Conservation (phyloP, 2,113 vertebrate genomes). For the Rattus rattus region DNA sequence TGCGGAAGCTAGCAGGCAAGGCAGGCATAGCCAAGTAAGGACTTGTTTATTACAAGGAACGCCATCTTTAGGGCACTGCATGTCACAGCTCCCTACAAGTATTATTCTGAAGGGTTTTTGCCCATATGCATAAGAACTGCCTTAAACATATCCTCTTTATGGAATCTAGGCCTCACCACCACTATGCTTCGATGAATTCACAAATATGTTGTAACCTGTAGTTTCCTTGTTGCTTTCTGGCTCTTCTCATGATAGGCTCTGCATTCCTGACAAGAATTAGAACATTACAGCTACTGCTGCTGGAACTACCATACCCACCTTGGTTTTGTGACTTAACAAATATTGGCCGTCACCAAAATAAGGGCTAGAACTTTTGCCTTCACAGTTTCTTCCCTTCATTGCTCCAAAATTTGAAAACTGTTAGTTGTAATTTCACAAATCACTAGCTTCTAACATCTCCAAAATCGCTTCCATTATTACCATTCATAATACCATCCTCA, state of each 20-base stretch:
- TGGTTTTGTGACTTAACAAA: not conserved
- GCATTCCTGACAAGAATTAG: not conserved
- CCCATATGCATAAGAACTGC: not conserved
- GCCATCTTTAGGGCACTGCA: too few relatives aligned
- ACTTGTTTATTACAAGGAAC: too few relatives aligned
- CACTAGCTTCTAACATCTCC: not conserved
- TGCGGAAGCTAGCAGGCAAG: too few relatives aligned
- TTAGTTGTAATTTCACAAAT: not conserved
- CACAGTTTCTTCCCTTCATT: not conserved
- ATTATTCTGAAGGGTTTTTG: not conserved
- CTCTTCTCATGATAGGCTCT: not conserved
- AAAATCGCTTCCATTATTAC: not conserved
- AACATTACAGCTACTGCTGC: not conserved
- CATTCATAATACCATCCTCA: not conserved
- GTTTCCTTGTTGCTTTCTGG: not conserved
- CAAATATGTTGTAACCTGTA: not conserved
- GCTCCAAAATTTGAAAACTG: not conserved
- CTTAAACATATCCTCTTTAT: not conserved
- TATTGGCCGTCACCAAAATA: not conserved
- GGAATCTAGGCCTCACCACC: not conserved
- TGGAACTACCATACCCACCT: not conserved
- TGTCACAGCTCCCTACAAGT: not conserved
- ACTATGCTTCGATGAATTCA: not conserved
- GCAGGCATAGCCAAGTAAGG: too few relatives aligned
- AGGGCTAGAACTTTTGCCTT: not conserved